Evolutionary conservation across 2,113 vertebrate genomes (phyloP), one percentile per base, ranked within the genome.

Genomic region (Lagenorhynchus albirostris): DNA sequence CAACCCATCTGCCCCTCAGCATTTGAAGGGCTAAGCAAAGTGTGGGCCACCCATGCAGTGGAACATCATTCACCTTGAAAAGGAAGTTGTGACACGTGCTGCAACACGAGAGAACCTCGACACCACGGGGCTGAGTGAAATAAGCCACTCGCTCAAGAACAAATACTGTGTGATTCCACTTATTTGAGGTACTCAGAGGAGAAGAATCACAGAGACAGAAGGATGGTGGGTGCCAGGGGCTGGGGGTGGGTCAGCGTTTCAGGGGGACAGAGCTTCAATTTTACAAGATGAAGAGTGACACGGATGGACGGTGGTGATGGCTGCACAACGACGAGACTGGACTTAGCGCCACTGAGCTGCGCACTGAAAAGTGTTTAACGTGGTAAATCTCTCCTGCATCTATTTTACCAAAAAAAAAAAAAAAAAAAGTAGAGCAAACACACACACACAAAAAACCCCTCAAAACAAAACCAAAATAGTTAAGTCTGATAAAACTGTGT

Each of bases 311-410:
- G 74, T 5, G 9, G 29, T 5, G 17, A 58, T 8, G 55, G 55
- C 55, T 23, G 68, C 10, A 36, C n/a, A 31, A 53, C 55, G 55
- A 58, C 20, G 7, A 58, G 55, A 3, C 55, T 58, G 55, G 44
- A 12, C 17, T 29, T 0, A 1, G 15, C 20, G 55, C 8, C 74
- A 77, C 29, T 44, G 31, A 21, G 29, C 44, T 9, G 71, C 5
- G 10, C 20, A 2, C n/a, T 38, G 68, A 44, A 17, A 44, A 44
- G 4, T 4, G 38, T 70, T 26, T 1, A 58, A 33, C 3, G 0
- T 33, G 55, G 26, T n/a, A 7, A 0, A 2, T 2, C 58, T 62
- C 29, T 25, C 18, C 15, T 31, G 26, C 2, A 1, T 0, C 6
- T 47, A 47, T 47, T n/a, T 36, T 60, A 76, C 41, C 4, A 5